Percentiles rank a stretch among this genome's conserved stretches.
phyloP scores from a whole-genome alignment of 2,888 invertebrate genomes.

The Hoplodrina blanda region DNA sequence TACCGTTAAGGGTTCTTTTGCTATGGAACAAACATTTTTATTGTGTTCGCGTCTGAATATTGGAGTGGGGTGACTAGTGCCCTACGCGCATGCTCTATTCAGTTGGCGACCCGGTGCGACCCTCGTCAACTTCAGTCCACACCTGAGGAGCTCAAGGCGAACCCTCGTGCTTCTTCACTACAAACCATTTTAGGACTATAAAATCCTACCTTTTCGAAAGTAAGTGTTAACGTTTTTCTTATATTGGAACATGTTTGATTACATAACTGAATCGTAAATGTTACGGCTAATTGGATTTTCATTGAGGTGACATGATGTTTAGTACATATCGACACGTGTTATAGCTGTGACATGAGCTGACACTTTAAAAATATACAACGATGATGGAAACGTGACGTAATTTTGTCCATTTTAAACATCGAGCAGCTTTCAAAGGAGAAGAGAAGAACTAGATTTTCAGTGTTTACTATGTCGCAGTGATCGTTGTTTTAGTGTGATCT shows the following conservation, averaged over 20 bases:
- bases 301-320: slow-evolving; percentile 30
- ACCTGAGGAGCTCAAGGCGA: slow-evolving; percentile 78
- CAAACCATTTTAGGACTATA: slow-evolving; percentile 79
- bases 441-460: neutral
- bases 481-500: slow-evolving; percentile 68
- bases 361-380: slow-evolving; percentile 58
- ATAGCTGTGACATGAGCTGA: slow-evolving; percentile 52
- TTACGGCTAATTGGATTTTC: slow-evolving; percentile 39
- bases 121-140: slow-evolving; percentile 84
- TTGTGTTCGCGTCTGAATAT: slow-evolving; percentile 71
- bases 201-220: slow-evolving; percentile 85
- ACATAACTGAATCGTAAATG: slow-evolving; percentile 22
- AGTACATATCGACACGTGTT: slow-evolving; percentile 64
- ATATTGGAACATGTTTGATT: slow-evolving; percentile 18
- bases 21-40: slow-evolving; percentile 74
- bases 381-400: slow-evolving; percentile 53
- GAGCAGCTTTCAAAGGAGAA: slow-evolving; percentile 4
- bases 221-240: slow-evolving; percentile 72
- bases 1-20: slow-evolving; percentile 67
- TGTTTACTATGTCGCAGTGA: slow-evolving; percentile 4
- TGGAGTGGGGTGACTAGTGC: slow-evolving; percentile 78
- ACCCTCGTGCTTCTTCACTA: slow-evolving; percentile 67
- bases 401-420: neutral
- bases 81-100: slow-evolving; percentile 87
- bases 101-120: slow-evolving; percentile 75